These are phyloP conservation scores for Nicator chloris DNA, from an alignment of 2,113 vertebrate species.

Conservation along the genomic window DNA sequence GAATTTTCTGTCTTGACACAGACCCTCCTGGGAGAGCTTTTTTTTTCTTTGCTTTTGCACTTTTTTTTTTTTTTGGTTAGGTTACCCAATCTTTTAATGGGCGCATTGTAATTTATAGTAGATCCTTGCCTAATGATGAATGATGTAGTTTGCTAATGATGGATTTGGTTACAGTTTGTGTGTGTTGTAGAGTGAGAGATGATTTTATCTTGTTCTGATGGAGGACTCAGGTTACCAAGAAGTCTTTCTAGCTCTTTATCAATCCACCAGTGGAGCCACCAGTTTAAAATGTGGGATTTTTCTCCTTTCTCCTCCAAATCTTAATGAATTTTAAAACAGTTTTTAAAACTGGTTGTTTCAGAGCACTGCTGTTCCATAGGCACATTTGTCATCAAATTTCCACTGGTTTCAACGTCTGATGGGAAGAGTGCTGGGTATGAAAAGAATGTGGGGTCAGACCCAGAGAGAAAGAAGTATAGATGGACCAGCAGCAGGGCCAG, in stretches of 20 bases:
- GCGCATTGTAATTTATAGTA: constrained; percentile 36
- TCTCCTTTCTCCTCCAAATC: not conserved
- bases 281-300: not conserved
- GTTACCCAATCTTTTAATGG: constrained; percentile 26
- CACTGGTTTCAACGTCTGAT: not conserved
- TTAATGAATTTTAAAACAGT: not conserved
- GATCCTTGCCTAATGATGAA: constrained; percentile 45
- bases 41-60: not conserved
- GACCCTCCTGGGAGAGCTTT: constrained; percentile 17
- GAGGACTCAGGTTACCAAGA: constrained; percentile 14
- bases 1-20: constrained; percentile 8
- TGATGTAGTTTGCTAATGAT: constrained; percentile 59
- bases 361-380: not conserved
- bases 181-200: constrained; percentile 57
- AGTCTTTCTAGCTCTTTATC: not conserved
- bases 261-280: not conserved
- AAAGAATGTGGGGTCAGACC: not conserved
- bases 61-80: not conserved
- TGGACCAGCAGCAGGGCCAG: not conserved
- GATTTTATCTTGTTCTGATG: constrained; percentile 49
- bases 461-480: not conserved
- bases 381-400: not conserved
- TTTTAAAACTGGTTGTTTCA: not conserved
- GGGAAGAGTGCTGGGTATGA: not conserved
- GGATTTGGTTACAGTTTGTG: constrained; percentile 56